phyloP scores from a whole-genome alignment of 1,140 invertebrate genomes.

The Pseudomyrmex pallidus region DNA sequence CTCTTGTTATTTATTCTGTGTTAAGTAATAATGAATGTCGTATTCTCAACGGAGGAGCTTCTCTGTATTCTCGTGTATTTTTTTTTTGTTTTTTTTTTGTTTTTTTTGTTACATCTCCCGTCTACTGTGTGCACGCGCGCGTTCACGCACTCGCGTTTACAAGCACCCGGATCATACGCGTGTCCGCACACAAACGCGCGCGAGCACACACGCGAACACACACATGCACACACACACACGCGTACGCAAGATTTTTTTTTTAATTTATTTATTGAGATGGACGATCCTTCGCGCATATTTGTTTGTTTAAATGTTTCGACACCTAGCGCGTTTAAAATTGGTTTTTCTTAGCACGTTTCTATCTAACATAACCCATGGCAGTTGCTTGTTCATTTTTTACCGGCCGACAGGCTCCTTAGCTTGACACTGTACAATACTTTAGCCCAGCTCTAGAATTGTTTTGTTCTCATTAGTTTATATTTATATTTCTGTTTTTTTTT shows the following conservation, averaged over 20 bases:
- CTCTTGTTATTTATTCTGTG: conserved; percentile 66
- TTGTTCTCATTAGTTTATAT: conserved; percentile 65
- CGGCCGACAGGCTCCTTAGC: conserved; percentile 79
- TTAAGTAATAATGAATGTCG: conserved; percentile 76
- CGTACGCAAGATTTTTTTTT: conserved; percentile 60
- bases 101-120: conserved; percentile 26
- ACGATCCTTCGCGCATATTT: conserved; percentile 73
- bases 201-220: conserved; percentile 17
- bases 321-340: conserved; percentile 80
- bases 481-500: conserved; percentile 61
- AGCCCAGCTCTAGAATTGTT: conserved; percentile 65
- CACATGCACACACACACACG: conserved; percentile 29
- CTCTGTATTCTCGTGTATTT: conserved; percentile 38
- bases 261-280: conserved; percentile 59
- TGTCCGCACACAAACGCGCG: conserved; percentile 36
- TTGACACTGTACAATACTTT: conserved; percentile 75
- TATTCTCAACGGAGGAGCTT: conserved; percentile 73
- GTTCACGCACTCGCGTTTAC: conserved; percentile 40
- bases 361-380: conserved; percentile 81
- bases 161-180: conserved; percentile 23
- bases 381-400: conserved; percentile 81
- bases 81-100: no score
- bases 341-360: conserved; percentile 79
- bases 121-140: conserved; percentile 42
- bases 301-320: conserved; percentile 70